A percentile compares a stretch with the other conserved stretches of the same genome.
Conservation (phyloP, 2,113 vertebrate genomes). For the Cottus gobio region DNA sequence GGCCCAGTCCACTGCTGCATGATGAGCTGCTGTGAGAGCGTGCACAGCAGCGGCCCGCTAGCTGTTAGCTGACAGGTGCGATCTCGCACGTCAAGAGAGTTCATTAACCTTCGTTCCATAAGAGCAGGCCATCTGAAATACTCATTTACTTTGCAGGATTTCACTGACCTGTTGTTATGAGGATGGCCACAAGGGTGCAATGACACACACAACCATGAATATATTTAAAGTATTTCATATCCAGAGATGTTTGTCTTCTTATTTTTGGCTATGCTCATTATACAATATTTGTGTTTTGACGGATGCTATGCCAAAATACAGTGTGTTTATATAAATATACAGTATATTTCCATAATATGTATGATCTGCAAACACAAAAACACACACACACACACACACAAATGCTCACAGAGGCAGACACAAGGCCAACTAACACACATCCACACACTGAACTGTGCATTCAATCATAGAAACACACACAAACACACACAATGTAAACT, state of each 20-base stretch:
- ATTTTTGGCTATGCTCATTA: slow-evolving; percentile 8
- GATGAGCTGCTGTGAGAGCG: slow-evolving; percentile 36
- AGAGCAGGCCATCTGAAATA: slow-evolving; percentile 20
- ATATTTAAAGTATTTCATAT: slow-evolving; percentile 29
- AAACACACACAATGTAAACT: neutral
- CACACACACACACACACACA: neutral
- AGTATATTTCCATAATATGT: neutral
- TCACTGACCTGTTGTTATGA: slow-evolving; percentile 23
- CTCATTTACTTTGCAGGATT: slow-evolving; percentile 23
- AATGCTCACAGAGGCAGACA: neutral
- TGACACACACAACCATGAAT: neutral
- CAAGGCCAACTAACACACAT: neutral
- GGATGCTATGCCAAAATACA: slow-evolving; percentile 8
- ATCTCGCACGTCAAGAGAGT: slow-evolving; percentile 25
- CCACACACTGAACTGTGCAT: neutral
- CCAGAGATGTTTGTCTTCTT: slow-evolving; percentile 17
- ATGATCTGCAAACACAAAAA: neutral
- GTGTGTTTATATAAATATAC: neutral
- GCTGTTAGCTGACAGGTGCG: slow-evolving; percentile 34
- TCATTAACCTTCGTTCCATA: slow-evolving; percentile 41
- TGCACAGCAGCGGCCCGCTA: neutral
- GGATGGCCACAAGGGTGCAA: neutral
- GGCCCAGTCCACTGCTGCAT: slow-evolving; percentile 19
- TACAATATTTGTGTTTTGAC: slow-evolving; percentile 11
- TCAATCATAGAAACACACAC: neutral